These are phyloP conservation scores for Drosophila tripunctata DNA, from an alignment of 2,888 invertebrate species.

Conservation along the genomic window DNA sequence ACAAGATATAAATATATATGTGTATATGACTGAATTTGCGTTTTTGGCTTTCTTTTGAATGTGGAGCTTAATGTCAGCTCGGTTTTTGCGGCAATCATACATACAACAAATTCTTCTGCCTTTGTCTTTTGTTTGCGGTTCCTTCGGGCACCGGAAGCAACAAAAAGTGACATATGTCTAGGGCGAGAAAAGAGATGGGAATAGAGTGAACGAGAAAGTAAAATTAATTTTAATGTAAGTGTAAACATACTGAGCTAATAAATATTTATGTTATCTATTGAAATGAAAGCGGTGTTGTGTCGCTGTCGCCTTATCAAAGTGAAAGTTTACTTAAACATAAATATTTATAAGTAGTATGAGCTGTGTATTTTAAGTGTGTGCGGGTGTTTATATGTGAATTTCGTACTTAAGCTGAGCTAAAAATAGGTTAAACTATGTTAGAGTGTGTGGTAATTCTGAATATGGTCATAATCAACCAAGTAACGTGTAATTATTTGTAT, in stretches of 20 bases:
- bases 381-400: background rate
- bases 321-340: slow-evolving; percentile 12
- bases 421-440: background rate
- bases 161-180: slow-evolving; percentile 47
- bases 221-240: slow-evolving; percentile 70
- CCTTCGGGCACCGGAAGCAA: background rate
- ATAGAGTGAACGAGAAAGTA: background rate
- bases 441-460: background rate
- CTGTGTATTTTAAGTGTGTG: background rate
- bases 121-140: slow-evolving; percentile 28
- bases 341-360: background rate
- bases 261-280: slow-evolving; percentile 57
- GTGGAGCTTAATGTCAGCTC: slow-evolving; percentile 50
- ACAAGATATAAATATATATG: slow-evolving; percentile 15
- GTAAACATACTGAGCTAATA: slow-evolving; percentile 42
- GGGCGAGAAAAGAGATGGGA: background rate
- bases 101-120: slow-evolving; percentile 47
- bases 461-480: background rate
- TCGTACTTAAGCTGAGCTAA: background rate
- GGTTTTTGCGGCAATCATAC: slow-evolving; percentile 36
- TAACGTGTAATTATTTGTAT: background rate
- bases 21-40: slow-evolving; percentile 21
- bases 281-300: slow-evolving; percentile 27
- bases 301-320: slow-evolving; percentile 13
- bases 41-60: slow-evolving; percentile 10